Evolutionary conservation across 2,888 invertebrate genomes (phyloP).

Genomic region (Pocota personata): DNA sequence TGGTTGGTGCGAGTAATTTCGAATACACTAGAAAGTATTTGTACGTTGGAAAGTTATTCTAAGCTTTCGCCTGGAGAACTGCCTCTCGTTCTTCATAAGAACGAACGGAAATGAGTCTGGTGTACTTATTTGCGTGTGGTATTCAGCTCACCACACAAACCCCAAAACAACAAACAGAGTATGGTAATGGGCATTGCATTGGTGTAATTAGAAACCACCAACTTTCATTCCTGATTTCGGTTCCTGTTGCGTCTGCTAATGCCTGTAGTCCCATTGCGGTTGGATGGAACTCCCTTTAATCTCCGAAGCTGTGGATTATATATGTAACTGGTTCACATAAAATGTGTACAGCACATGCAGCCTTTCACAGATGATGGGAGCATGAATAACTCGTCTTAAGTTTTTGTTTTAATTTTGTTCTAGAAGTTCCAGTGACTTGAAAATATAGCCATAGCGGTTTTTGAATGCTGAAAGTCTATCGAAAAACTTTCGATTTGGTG

Average conservation of each 20-base stretch:
- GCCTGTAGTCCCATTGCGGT: conserved; percentile 10
- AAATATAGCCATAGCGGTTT: not conserved
- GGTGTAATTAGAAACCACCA: conserved; percentile 51
- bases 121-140: not conserved
- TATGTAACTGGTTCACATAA: not conserved
- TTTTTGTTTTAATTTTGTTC: not conserved
- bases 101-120: conserved; percentile 20
- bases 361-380: not conserved
- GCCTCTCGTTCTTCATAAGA: conserved; percentile 9
- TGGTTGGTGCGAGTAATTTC: not conserved
- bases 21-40: not conserved
- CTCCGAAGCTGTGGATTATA: conserved; percentile 30
- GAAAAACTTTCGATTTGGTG: not conserved
- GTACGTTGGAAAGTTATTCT: not conserved
- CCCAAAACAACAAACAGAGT: conserved; percentile 14
- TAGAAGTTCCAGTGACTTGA: not conserved
- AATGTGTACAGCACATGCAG: not conserved
- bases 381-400: not conserved
- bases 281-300: not conserved
- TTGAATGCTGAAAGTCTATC: not conserved
- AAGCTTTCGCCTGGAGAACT: conserved; percentile 6
- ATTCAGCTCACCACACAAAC: not conserved
- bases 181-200: conserved; percentile 28
- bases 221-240: conserved; percentile 23
- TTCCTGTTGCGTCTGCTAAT: conserved; percentile 10